A percentile compares a stretch with the other conserved stretches of the same genome.
Conservation (phyloP, 2,113 vertebrate genomes). For the Chionomys nivalis region DNA sequence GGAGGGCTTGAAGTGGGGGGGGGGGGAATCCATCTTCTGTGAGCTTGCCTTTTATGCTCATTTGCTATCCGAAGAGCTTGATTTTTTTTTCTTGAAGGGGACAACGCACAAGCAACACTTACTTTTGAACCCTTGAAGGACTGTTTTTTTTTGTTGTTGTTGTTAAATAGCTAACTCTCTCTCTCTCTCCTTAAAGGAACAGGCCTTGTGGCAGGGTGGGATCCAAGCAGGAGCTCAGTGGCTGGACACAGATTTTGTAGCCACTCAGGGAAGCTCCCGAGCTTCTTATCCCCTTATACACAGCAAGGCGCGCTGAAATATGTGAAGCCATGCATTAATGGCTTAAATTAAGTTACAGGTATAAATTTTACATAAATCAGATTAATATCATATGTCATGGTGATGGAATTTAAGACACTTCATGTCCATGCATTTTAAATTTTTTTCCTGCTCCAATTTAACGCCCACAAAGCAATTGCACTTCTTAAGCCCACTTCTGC, state of each 20-base stretch:
- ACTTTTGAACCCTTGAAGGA: slow-evolving; percentile 38
- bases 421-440: slow-evolving; percentile 86
- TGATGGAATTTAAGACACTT: slow-evolving; percentile 83
- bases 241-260: slow-evolving; percentile 68
- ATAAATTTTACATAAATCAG: slow-evolving; percentile 89
- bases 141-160: not conserved
- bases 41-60: not conserved
- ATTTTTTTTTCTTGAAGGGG: slow-evolving; percentile 15
- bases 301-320: slow-evolving; percentile 80
- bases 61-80: not conserved
- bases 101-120: slow-evolving; percentile 26
- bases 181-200: slow-evolving; percentile 82
- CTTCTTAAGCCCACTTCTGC: slow-evolving; percentile 70
- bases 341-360: slow-evolving; percentile 87
- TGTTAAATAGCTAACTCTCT: slow-evolving; percentile 4
- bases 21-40: not conserved
- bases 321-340: slow-evolving; percentile 83
- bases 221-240: slow-evolving; percentile 68
- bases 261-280: slow-evolving; percentile 67
- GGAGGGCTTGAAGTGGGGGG: not conserved
- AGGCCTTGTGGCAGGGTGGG: slow-evolving; percentile 72
- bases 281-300: slow-evolving; percentile 80
- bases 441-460: slow-evolving; percentile 84
- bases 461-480: slow-evolving; percentile 75
- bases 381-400: slow-evolving; percentile 87